phyloP scores from a whole-genome alignment of 2,797 vertebrate genomes.

The Prionace glauca region DNA sequence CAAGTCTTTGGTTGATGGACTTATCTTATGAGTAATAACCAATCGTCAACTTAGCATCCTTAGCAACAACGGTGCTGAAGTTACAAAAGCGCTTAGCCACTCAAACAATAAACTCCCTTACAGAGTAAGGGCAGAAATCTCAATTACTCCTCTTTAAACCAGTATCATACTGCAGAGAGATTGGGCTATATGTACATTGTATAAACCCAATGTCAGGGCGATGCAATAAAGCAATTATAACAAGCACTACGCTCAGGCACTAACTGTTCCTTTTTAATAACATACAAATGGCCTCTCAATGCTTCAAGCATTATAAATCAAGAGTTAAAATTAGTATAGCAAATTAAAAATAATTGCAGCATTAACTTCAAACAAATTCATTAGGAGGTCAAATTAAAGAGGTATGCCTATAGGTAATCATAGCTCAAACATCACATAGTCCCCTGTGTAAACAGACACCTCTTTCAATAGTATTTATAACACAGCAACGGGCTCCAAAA shows the following conservation, averaged over 20 bases:
- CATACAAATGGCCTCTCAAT: neutral
- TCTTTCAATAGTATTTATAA: neutral
- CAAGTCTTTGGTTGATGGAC: neutral
- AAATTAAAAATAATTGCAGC: neutral
- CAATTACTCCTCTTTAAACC: neutral
- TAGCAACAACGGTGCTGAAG: neutral
- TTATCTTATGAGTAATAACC: neutral
- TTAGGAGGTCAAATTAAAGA: slow-evolving; percentile 22
- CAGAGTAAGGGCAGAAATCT: neutral
- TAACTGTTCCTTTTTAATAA: neutral
- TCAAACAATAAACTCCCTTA: neutral
- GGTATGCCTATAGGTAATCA: neutral
- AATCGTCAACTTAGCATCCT: neutral
- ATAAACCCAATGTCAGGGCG: neutral
- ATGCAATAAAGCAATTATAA: neutral
- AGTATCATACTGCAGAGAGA: neutral
- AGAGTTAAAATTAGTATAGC: slow-evolving; percentile 26
- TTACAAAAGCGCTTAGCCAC: neutral
- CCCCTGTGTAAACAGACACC: slow-evolving; percentile 1
- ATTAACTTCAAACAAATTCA: slow-evolving; percentile 34
- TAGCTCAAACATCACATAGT: neutral
- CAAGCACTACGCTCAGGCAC: neutral
- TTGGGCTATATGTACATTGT: neutral
- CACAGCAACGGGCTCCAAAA: neutral
- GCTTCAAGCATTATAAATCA: slow-evolving; percentile 13